Evolutionary conservation across 1,140 invertebrate genomes (phyloP).

Genomic region (Brevipalpus yothersi): DNA sequence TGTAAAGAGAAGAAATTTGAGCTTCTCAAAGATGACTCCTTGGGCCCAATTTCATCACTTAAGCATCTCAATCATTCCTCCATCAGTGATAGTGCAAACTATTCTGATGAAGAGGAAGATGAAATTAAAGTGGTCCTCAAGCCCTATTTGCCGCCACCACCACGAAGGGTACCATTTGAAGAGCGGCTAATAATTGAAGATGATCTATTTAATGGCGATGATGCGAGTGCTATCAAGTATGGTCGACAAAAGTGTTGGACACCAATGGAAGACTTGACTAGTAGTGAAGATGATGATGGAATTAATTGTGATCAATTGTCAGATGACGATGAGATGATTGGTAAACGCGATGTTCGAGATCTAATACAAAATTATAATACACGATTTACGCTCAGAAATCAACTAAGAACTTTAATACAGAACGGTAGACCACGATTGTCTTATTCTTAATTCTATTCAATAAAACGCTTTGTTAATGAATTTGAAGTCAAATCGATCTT

Average conservation of each 20-base stretch:
- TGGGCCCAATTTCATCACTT: neutral
- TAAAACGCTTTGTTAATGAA: too few relatives aligned
- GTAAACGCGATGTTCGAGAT: neutral
- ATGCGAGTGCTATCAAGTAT: neutral
- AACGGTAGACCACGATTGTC: neutral
- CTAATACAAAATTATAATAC: neutral
- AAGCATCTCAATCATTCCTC: conserved; percentile 35
- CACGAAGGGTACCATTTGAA: neutral
- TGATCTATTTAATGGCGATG: neutral
- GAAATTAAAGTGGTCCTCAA: conserved; percentile 4
- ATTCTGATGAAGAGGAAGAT: conserved; percentile 6
- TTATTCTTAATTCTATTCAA: neutral
- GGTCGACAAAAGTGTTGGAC: conserved; percentile 2
- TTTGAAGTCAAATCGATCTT: too few relatives aligned
- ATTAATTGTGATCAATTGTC: neutral
- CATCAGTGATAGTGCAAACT: conserved; percentile 17
- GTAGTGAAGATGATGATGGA: neutral
- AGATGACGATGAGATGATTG: neutral
- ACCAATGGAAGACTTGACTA: neutral
- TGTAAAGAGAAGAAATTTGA: neutral
- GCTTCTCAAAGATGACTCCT: neutral
- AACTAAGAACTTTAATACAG: conserved; percentile 4
- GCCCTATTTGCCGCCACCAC: conserved; percentile 2
- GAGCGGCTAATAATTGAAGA: neutral
- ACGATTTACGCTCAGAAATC: conserved; percentile 4